These are phyloP conservation scores for Parauchenoglanis punctatus DNA, from an alignment of 2,797 vertebrate species.

Conservation along the genomic window DNA sequence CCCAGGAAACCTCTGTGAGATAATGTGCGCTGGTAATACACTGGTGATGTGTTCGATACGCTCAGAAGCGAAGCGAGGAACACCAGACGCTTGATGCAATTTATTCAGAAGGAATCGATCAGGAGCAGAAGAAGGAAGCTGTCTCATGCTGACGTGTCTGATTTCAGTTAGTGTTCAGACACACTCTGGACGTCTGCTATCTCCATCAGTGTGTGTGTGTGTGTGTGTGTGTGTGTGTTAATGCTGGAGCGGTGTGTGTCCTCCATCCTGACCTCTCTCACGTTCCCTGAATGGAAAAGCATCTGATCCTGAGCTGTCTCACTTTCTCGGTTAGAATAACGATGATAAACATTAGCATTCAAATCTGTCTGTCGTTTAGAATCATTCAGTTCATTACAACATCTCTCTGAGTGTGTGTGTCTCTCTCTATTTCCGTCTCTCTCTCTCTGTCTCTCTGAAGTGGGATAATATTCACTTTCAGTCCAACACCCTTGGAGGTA, in stretches of 20 bases:
- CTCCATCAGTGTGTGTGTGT: neutral
- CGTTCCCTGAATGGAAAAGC: slow-evolving; percentile 20
- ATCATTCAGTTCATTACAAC: neutral
- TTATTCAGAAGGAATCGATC: neutral
- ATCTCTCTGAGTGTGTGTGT: neutral
- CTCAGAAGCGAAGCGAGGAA: neutral
- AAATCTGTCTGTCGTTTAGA: neutral
- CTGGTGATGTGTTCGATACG: neutral
- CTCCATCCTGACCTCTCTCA: neutral
- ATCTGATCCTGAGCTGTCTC: slow-evolving; percentile 16
- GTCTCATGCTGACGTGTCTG: neutral
- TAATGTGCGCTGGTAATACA: neutral
- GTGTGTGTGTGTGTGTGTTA: neutral
- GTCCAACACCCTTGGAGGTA: slow-evolving; percentile 51
- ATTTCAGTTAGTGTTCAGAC: neutral
- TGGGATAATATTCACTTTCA: slow-evolving; percentile 55
- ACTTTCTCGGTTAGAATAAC: neutral
- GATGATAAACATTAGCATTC: neutral
- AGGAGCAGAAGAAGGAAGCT: slow-evolving; percentile 7
- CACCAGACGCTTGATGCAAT: neutral
- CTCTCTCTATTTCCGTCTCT: slow-evolving; percentile 21
- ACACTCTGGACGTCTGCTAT: neutral
- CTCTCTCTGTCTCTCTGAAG: slow-evolving; percentile 43
- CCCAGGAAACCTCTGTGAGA: neutral
- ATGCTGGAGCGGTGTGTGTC: neutral